Evolutionary conservation across 2,113 vertebrate species (phyloP).

Genomic region (Antechinus stuartii): DNA sequence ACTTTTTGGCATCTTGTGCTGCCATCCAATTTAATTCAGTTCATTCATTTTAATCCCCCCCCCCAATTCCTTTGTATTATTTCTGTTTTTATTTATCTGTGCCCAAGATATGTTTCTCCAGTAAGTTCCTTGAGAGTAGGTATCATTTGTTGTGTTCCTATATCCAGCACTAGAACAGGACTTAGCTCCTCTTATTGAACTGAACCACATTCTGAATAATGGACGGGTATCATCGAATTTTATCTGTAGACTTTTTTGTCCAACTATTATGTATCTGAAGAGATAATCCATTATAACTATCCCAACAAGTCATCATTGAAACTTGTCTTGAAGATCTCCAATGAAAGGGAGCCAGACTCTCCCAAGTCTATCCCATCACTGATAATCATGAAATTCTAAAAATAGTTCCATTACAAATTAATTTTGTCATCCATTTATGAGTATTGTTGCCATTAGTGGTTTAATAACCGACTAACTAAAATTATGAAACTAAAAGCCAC

Average conservation of each 20-base stretch:
- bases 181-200: background rate
- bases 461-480: conserved; percentile 65
- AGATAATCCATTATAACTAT: background rate
- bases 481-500: conserved; percentile 50
- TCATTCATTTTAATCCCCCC: background rate
- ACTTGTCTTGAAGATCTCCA: background rate
- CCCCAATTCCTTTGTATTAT: background rate
- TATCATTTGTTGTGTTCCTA: background rate
- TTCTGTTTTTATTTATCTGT: background rate
- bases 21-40: background rate
- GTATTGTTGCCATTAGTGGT: conserved; percentile 59
- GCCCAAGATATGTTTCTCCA: background rate
- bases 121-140: background rate
- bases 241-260: background rate
- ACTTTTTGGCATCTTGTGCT: background rate
- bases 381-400: conserved; percentile 58
- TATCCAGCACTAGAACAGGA: background rate
- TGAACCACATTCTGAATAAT: background rate
- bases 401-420: conserved; percentile 30
- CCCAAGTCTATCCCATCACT: conserved; percentile 63
- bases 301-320: background rate
- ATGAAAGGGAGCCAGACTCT: conserved; percentile 13
- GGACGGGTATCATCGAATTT: background rate
- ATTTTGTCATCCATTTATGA: conserved; percentile 63
- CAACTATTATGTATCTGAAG: background rate